phyloP scores from a whole-genome alignment of 2,113 vertebrate species.

The Xenotilapia flavipinnis region DNA sequence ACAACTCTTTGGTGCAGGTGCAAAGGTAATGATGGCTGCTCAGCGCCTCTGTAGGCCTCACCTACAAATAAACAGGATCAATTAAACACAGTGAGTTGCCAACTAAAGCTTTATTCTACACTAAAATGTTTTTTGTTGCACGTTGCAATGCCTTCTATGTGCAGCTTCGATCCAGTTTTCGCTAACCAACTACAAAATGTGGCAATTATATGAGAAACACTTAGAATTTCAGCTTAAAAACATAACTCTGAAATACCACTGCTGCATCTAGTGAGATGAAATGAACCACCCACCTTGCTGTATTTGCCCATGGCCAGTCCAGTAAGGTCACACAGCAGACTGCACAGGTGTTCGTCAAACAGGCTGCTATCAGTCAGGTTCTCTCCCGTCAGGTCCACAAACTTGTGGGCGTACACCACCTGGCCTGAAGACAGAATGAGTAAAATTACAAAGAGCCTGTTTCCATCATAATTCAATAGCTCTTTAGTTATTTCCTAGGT shows the following conservation, averaged over 20 bases:
- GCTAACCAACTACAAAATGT: neutral
- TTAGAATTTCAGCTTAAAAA: neutral
- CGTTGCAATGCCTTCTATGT: neutral
- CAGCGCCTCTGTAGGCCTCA: constrained; percentile 84
- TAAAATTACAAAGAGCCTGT: constrained; percentile 9
- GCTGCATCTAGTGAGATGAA: neutral
- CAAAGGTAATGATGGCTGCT: constrained; percentile 78
- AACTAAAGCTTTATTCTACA: neutral
- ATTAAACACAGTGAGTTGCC: neutral
- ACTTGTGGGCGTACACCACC: constrained; percentile 86
- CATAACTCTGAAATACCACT: neutral
- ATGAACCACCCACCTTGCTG: constrained; percentile 79
- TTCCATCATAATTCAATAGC: neutral
- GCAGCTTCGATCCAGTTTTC: neutral
- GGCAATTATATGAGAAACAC: neutral
- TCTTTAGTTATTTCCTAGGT: neutral
- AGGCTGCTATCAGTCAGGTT: constrained; percentile 86
- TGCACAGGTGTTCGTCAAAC: constrained; percentile 87
- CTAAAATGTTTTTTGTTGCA: neutral
- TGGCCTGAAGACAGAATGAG: constrained; percentile 74
- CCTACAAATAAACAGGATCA: constrained; percentile 57
- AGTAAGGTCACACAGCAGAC: constrained; percentile 85
- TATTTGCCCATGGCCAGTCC: constrained; percentile 82
- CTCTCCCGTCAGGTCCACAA: constrained; percentile 86
- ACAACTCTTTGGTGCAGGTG: constrained; percentile 86